A percentile compares a stretch with the other conserved stretches of the same genome.
phyloP scores from a whole-genome alignment of 2,113 vertebrate genomes.

The Ailurus styani region DNA sequence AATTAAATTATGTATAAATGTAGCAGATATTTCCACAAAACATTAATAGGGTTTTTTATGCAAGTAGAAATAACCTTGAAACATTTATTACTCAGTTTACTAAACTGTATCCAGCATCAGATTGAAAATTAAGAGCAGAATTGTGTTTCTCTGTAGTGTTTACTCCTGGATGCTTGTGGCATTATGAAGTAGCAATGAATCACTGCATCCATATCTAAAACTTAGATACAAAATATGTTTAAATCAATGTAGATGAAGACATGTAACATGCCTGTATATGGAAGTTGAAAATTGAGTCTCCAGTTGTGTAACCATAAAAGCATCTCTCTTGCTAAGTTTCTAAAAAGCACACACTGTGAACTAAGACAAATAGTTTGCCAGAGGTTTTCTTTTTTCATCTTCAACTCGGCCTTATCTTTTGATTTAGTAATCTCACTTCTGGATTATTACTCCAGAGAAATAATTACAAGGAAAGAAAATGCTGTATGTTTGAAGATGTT shows the following conservation, averaged over 20 bases:
- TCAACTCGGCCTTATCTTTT: background rate
- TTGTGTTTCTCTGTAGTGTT: slow-evolving; percentile 12
- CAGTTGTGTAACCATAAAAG: background rate
- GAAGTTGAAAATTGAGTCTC: background rate
- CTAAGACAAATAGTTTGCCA: background rate
- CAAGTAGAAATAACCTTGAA: no score
- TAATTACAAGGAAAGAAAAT: slow-evolving; percentile 12
- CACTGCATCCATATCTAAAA: background rate
- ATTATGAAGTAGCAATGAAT: background rate
- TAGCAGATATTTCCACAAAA: slow-evolving; percentile 28
- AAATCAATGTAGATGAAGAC: background rate
- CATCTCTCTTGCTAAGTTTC: background rate
- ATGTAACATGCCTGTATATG: background rate
- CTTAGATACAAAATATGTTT: background rate
- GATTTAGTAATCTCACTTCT: background rate
- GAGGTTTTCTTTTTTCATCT: background rate
- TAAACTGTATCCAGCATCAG: background rate
- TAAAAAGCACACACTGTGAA: background rate
- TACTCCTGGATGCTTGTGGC: background rate
- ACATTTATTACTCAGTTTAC: slow-evolving; percentile 13
- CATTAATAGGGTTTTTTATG: slow-evolving; percentile 28
- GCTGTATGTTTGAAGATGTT: background rate
- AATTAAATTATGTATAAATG: slow-evolving; percentile 8
- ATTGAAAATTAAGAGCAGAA: slow-evolving; percentile 26
- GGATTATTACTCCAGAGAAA: background rate